Percentiles rank a stretch among this genome's conserved stretches.
Conservation (phyloP, 1,140 invertebrate genomes). For the Calephelis virginiensis region DNA sequence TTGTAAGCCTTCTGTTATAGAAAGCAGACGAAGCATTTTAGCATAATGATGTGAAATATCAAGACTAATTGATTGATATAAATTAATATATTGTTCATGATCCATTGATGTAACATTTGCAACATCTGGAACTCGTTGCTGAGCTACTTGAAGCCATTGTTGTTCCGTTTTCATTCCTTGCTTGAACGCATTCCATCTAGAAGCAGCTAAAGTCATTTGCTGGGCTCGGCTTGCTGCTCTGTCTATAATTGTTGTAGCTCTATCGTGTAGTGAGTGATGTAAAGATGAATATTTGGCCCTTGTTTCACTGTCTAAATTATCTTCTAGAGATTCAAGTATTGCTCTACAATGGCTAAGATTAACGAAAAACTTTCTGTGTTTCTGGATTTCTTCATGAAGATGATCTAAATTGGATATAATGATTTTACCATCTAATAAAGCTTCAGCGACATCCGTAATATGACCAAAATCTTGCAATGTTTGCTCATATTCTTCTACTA, state of each 20-base stretch:
- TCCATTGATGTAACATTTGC: constrained; percentile 88
- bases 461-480: constrained; percentile 91
- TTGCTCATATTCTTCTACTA: constrained; percentile 92
- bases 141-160: constrained; percentile 88
- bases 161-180: constrained; percentile 90
- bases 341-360: constrained; percentile 91
- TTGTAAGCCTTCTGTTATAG: constrained; percentile 86
- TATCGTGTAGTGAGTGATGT: constrained; percentile 87
- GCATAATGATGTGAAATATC: constrained; percentile 89
- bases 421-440: constrained; percentile 86
- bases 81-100: constrained; percentile 89
- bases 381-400: constrained; percentile 91
- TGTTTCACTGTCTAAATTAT: constrained; percentile 89
- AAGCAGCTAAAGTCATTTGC: constrained; percentile 89
- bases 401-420: constrained; percentile 86
- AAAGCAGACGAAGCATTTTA: constrained; percentile 84
- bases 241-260: constrained; percentile 86
- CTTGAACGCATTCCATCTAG: constrained; percentile 88
- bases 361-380: constrained; percentile 92
- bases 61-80: constrained; percentile 87
- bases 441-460: constrained; percentile 89
- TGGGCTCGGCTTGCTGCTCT: constrained; percentile 88
- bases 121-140: constrained; percentile 88
- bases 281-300: constrained; percentile 84
- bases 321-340: constrained; percentile 90